phyloP scores from a whole-genome alignment of 2,888 invertebrate species.

The Campopleginae sp. region DNA sequence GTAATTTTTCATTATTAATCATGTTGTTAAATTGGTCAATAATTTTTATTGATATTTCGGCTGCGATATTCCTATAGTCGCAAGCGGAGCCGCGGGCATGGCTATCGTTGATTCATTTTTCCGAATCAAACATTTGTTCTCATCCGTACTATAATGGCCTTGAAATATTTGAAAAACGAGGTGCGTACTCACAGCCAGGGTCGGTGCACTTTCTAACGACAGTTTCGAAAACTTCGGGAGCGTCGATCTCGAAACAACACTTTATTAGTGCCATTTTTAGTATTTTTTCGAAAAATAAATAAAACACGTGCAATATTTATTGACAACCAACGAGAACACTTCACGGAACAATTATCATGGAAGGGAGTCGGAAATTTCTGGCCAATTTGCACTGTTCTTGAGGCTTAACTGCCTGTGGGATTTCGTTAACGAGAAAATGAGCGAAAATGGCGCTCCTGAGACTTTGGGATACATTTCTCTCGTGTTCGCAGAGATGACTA shows the following conservation, averaged over 20 bases:
- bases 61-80: too few species aligned
- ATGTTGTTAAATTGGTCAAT: too few species aligned
- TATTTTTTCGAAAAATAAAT: neutral
- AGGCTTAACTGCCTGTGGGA: neutral
- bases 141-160: neutral
- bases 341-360: neutral
- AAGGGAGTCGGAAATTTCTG: neutral
- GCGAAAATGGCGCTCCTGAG: neutral
- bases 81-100: too few species aligned
- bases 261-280: slow-evolving; percentile 88
- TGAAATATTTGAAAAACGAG: neutral
- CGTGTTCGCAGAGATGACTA: slow-evolving; percentile 16
- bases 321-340: neutral
- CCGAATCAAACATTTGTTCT: neutral
- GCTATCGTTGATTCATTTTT: neutral
- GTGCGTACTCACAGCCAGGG: slow-evolving; percentile 91
- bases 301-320: neutral
- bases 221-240: slow-evolving; percentile 90
- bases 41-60: too few species aligned
- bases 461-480: slow-evolving; percentile 12
- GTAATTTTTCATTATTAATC: too few species aligned
- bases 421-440: neutral
- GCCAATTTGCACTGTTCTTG: neutral
- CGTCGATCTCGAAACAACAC: slow-evolving; percentile 92
- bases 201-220: slow-evolving; percentile 92